Evolutionary conservation across 1,140 invertebrate species (phyloP).

Genomic region (Drosophila prosaltans): DNA sequence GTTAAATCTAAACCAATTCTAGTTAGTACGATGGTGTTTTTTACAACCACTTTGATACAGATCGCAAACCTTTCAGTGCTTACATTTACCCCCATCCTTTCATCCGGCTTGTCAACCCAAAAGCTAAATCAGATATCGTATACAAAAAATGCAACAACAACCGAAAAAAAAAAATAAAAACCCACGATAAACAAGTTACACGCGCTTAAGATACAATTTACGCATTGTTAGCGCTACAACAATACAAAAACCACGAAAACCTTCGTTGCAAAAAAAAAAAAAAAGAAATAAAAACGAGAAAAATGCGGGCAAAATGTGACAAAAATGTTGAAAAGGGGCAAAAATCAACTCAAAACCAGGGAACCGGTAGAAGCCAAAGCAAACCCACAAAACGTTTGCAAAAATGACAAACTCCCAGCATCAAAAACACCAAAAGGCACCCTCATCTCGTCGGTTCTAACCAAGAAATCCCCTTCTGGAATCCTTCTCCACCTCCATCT

Average conservation of each 20-base stretch:
- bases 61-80: constrained; percentile 12
- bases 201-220: constrained; percentile 69
- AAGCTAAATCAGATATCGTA: constrained; percentile 43
- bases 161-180: constrained; percentile 30
- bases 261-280: constrained; percentile 7
- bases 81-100: not conserved
- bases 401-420: constrained; percentile 67
- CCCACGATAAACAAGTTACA: constrained; percentile 51
- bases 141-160: constrained; percentile 15
- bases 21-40: not conserved
- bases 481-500: not conserved
- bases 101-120: constrained; percentile 40
- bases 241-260: constrained; percentile 15
- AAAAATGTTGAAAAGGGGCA: constrained; percentile 58
- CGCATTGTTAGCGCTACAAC: constrained; percentile 54
- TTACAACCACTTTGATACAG: not conserved
- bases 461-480: not conserved
- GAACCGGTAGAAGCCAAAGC: not conserved
- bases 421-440: constrained; percentile 11
- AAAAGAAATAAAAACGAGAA: constrained; percentile 17
- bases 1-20: not conserved
- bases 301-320: constrained; percentile 72
- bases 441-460: constrained; percentile 28
- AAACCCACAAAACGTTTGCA: constrained; percentile 46
- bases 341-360: constrained; percentile 11